Percentiles rank a stretch among this genome's conserved stretches.
These are phyloP conservation scores for Helicoverpa zea DNA, from an alignment of 1,140 invertebrate species.

Conservation along the genomic window DNA sequence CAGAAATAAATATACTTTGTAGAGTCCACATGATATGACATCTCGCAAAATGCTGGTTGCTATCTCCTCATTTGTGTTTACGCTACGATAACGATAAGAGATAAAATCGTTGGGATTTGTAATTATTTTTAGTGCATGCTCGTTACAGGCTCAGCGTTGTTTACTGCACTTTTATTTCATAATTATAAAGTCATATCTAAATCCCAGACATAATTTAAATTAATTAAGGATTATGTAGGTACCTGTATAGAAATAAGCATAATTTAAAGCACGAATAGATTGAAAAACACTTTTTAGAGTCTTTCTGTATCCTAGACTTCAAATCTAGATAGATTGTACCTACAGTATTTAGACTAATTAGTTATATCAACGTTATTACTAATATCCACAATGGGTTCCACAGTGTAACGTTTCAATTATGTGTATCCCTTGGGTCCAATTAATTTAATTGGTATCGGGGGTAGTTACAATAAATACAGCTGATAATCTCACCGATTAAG, in stretches of 20 bases:
- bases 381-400: no score
- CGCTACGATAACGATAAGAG: constrained; percentile 69
- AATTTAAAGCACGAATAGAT: no score
- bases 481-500: constrained; percentile 23
- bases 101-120: constrained; percentile 64
- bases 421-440: neutral
- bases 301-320: no score
- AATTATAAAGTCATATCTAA: no score
- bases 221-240: no score
- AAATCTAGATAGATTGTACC: no score
- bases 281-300: no score
- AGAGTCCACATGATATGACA: constrained; percentile 71
- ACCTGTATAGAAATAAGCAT: no score
- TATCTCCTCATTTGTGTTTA: constrained; percentile 75
- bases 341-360: no score
- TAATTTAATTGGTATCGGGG: constrained; percentile 6
- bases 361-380: no score
- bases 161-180: constrained; percentile 6
- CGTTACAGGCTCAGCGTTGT: constrained; percentile 42
- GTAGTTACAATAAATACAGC: constrained; percentile 12
- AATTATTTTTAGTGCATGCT: constrained; percentile 59
- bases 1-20: constrained; percentile 74
- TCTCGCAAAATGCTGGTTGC: constrained; percentile 71
- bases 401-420: neutral
- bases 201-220: no score